phyloP scores from a whole-genome alignment of 2,113 vertebrate species.

The Rynchops niger region DNA sequence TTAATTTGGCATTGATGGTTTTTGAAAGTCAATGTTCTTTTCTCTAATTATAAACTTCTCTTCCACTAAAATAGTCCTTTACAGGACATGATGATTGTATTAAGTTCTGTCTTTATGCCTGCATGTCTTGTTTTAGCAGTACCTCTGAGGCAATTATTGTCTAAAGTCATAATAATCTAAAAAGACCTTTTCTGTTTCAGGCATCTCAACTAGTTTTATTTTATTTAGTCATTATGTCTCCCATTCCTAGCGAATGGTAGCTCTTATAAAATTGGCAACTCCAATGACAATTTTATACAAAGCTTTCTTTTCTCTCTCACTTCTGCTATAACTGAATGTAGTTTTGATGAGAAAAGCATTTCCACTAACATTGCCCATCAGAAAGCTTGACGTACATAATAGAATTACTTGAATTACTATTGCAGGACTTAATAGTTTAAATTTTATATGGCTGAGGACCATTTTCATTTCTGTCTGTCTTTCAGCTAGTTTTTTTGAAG shows the following conservation, averaged over 20 bases:
- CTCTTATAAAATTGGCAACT: neutral
- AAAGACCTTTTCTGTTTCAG: neutral
- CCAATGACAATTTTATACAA: neutral
- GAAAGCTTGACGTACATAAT: neutral
- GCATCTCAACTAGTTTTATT: neutral
- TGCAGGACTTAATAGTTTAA: neutral
- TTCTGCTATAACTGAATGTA: neutral
- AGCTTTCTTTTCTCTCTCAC: neutral
- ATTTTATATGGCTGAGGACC: neutral
- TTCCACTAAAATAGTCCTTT: neutral
- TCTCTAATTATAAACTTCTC: neutral
- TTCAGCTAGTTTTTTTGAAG: neutral
- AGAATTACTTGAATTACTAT: neutral
- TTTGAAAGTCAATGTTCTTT: neutral
- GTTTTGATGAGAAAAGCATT: constrained; percentile 13
- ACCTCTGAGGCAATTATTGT: neutral
- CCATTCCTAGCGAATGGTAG: neutral
- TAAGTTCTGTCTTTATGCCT: neutral
- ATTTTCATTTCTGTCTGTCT: neutral
- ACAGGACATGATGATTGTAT: neutral
- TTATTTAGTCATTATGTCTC: constrained; percentile 8
- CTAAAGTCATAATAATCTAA: neutral
- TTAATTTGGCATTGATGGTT: neutral
- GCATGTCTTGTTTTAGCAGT: neutral
- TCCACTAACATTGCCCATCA: neutral